Conservation (phyloP, 2,113 vertebrate genomes). For the Aptenodytes patagonicus region DNA sequence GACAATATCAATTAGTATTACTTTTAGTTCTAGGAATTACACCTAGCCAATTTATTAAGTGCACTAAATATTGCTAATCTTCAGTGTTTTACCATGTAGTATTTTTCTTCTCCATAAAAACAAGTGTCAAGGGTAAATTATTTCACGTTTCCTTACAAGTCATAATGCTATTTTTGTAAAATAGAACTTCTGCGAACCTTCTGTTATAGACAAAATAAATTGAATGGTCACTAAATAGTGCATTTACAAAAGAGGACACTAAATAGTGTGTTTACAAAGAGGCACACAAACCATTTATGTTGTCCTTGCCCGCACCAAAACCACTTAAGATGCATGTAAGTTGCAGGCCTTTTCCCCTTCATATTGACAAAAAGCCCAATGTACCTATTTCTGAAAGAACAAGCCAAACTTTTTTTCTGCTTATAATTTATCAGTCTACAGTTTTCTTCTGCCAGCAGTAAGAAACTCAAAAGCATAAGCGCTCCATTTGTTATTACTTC, state of each 20-base stretch:
- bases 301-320: not conserved
- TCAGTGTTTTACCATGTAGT: not conserved
- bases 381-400: not conserved
- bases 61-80: not conserved
- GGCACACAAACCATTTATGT: not conserved
- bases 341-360: not conserved
- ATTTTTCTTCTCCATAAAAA: not conserved
- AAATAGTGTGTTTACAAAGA: not conserved
- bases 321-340: not conserved
- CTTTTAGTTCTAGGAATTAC: not conserved
- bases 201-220: not conserved
- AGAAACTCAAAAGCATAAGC: not conserved
- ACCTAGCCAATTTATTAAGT: not conserved
- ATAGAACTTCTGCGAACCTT: not conserved
- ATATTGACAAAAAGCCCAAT: not conserved
- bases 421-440: not conserved
- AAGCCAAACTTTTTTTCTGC: not conserved
- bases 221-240: not conserved
- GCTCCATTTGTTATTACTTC: not conserved
- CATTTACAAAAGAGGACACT: not conserved
- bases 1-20: not conserved
- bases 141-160: not conserved
- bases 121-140: not conserved
- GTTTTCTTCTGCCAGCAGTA: conserved; percentile 14
- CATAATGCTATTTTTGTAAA: not conserved